phyloP scores from a whole-genome alignment of 1,140 invertebrate genomes.

The Amphibalanus amphitrite region DNA sequence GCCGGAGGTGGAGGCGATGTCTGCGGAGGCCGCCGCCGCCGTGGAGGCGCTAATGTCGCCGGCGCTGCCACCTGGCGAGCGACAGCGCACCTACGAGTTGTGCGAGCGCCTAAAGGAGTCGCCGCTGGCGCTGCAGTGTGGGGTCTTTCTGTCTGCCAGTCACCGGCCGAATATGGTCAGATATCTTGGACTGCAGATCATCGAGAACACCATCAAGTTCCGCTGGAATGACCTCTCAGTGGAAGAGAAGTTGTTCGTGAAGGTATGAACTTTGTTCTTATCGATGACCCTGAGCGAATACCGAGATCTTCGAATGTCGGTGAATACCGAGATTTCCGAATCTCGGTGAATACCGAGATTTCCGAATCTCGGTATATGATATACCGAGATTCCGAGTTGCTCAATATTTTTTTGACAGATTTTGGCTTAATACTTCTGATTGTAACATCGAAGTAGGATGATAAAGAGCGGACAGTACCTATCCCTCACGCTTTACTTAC shows the following conservation, averaged over 20 bases:
- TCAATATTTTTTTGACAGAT: background rate
- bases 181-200: slow-evolving; percentile 72
- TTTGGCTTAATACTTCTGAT: background rate
- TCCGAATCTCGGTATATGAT: too few species aligned
- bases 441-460: background rate
- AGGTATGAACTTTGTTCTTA: slow-evolving; percentile 30
- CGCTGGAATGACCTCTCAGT: slow-evolving; percentile 72
- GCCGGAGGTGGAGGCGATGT: background rate
- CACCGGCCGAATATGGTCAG: slow-evolving; percentile 54
- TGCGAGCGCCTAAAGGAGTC: slow-evolving; percentile 27
- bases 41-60: background rate
- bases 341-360: too few species aligned
- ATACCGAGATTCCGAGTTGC: background rate
- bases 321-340: background rate
- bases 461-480: too few species aligned
- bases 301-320: slow-evolving; percentile 6
- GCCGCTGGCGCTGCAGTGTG: slow-evolving; percentile 65
- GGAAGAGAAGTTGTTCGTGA: slow-evolving; percentile 70
- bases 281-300: slow-evolving; percentile 8
- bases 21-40: background rate
- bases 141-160: slow-evolving; percentile 49
- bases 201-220: slow-evolving; percentile 81
- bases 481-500: too few species aligned
- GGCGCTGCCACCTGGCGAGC: background rate
- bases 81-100: background rate